Percentiles rank a stretch among this genome's conserved stretches.
Evolutionary conservation across 1,140 invertebrate genomes (phyloP).

Genomic region (Papilio aristodemus): DNA sequence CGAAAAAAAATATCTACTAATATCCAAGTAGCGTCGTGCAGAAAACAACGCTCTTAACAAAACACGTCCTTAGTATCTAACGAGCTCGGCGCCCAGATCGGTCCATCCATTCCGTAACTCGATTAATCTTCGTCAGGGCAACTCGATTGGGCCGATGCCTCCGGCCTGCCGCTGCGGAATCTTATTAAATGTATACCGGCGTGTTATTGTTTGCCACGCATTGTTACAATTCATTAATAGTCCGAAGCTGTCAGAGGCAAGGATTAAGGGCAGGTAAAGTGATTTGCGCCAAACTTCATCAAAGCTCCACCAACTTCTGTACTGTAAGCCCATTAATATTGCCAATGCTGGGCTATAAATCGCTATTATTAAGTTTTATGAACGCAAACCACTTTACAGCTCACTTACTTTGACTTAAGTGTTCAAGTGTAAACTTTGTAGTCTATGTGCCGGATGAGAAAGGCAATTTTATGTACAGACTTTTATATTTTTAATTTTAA

Average conservation of each 20-base stretch:
- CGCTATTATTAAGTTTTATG: conserved; percentile 30
- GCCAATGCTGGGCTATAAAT: conserved; percentile 24
- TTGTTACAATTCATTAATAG: conserved; percentile 73
- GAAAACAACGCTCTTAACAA: conserved; percentile 30
- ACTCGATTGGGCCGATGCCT: conserved; percentile 58
- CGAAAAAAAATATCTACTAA: conserved; percentile 25
- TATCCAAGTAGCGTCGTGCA: conserved; percentile 12
- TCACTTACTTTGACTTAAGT: conserved; percentile 25
- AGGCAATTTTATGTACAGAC: background rate
- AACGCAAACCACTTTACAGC: conserved; percentile 31
- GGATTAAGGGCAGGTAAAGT: conserved; percentile 45
- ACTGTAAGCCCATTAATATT: conserved; percentile 24
- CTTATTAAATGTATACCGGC: conserved; percentile 60
- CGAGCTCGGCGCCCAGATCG: conserved; percentile 42
- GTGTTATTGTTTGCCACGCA: conserved; percentile 65
- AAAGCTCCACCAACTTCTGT: conserved; percentile 26
- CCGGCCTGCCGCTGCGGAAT: conserved; percentile 65
- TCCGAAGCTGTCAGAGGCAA: conserved; percentile 52
- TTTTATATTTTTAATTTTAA: conserved; percentile 6
- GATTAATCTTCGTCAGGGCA: conserved; percentile 72
- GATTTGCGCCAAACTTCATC: conserved; percentile 31
- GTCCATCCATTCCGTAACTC: conserved; percentile 39
- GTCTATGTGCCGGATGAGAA: conserved; percentile 8
- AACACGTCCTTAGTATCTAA: conserved; percentile 46
- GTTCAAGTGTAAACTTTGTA: conserved; percentile 30